Conservation (phyloP, 2,113 vertebrate genomes). For the Etheostoma spectabile region DNA sequence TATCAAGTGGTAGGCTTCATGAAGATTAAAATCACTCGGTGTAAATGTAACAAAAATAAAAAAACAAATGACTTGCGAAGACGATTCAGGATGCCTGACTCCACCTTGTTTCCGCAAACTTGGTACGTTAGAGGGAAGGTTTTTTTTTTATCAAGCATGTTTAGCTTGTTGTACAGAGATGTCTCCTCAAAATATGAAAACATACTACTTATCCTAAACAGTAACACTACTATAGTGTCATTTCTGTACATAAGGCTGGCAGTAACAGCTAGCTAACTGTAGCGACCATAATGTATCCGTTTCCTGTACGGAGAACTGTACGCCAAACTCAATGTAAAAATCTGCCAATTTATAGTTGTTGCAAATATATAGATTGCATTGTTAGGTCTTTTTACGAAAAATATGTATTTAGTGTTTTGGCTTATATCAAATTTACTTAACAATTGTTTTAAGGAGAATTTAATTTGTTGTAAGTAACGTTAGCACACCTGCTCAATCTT, state of each 20-base stretch:
- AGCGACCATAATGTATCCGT: not conserved
- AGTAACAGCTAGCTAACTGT: not conserved
- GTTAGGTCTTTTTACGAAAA: not conserved
- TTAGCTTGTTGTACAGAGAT: conserved; percentile 6
- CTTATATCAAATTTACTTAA: not conserved
- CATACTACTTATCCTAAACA: not conserved
- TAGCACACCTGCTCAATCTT: not conserved
- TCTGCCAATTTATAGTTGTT: not conserved
- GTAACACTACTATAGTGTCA: not conserved
- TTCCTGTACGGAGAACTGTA: conserved; percentile 21
- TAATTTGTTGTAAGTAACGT: not conserved
- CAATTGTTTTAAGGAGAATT: not conserved
- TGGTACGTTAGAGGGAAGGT: no score
- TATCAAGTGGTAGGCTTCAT: not conserved
- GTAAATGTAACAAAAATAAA: not conserved
- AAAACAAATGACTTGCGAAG: not conserved
- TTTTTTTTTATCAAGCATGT: not conserved
- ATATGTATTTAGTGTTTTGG: not conserved
- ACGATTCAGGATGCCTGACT: not conserved
- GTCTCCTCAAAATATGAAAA: accelerated
- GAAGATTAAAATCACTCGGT: not conserved
- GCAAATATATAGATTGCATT: not conserved
- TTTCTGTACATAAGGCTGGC: not conserved
- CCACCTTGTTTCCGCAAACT: not conserved
- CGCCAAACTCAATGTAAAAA: conserved; percentile 33